These are phyloP conservation scores for Pandemis corylana DNA, from an alignment of 2,888 invertebrate species.

Conservation along the genomic window DNA sequence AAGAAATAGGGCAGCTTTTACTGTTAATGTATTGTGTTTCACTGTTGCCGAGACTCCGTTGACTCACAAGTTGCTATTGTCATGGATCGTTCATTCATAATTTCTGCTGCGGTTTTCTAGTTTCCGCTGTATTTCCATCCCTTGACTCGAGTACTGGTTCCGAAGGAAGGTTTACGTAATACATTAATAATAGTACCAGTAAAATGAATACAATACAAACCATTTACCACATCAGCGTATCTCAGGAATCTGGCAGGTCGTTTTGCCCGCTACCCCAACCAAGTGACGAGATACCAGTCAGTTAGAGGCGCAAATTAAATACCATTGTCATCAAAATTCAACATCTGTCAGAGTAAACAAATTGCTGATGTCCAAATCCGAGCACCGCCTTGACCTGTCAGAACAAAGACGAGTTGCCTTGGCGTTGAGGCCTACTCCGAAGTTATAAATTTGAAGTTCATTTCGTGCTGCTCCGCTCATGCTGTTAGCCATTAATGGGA, in stretches of 20 bases:
- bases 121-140: not conserved
- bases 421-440: conserved; percentile 8
- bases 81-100: conserved; percentile 18
- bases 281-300: conserved; percentile 17
- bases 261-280: not conserved
- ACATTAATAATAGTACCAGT: not conserved
- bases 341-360: conserved; percentile 52
- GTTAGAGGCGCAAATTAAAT: conserved; percentile 31
- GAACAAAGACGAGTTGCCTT: conserved; percentile 45
- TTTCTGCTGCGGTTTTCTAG: conserved; percentile 8
- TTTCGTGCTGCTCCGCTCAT: no score
- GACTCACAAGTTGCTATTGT: conserved; percentile 28
- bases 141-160: not conserved
- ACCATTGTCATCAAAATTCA: conserved; percentile 36
- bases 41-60: not conserved
- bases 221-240: not conserved
- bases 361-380: conserved; percentile 47
- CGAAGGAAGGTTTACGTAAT: not conserved
- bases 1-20: conserved; percentile 21
- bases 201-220: not conserved
- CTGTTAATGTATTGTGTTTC: conserved; percentile 9
- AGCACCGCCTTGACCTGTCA: conserved; percentile 53
- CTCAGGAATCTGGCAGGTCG: not conserved
- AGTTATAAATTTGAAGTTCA: no score
- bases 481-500: no score